Percentiles rank a stretch among this genome's conserved stretches.
phyloP scores from a whole-genome alignment of 2,797 vertebrate species.

The Acropternis orthonyx region DNA sequence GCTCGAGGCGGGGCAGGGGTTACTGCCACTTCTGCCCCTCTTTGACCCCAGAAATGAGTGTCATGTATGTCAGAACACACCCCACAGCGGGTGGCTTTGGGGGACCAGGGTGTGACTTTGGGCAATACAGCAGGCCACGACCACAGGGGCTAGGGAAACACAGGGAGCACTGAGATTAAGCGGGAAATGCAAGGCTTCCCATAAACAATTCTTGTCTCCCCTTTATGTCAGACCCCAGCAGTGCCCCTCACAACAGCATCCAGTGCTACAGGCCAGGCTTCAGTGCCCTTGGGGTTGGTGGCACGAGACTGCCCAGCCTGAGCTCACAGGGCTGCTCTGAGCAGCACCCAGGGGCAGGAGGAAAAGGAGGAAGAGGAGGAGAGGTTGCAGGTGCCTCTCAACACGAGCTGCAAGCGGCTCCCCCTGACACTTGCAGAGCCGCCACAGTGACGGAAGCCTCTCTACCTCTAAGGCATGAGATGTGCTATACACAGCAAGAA shows the following conservation, averaged over 20 bases:
- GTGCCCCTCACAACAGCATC: not conserved
- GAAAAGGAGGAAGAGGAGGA: not conserved
- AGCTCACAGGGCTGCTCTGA: not conserved
- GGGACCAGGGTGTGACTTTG: accelerated
- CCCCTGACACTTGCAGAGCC: not conserved
- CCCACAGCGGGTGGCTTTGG: not conserved
- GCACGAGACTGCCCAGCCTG: not conserved
- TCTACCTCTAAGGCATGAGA: constrained; percentile 71
- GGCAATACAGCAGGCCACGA: accelerated
- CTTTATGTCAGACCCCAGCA: not conserved
- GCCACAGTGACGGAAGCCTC: not conserved
- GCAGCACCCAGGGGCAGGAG: not conserved
- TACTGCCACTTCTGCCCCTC: not conserved
- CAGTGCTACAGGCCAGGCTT: not conserved
- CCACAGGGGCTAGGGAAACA: not conserved
- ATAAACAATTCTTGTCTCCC: accelerated
- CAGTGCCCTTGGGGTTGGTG: not conserved
- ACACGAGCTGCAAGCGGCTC: not conserved
- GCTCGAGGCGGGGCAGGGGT: not conserved
- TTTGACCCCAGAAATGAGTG: not conserved
- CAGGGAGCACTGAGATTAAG: not conserved
- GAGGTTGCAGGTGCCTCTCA: not conserved
- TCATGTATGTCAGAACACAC: accelerated
- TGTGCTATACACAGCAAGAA: constrained; percentile 32
- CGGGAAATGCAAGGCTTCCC: not conserved